A percentile compares a stretch with the other conserved stretches of the same genome.
phyloP scores from a whole-genome alignment of 2,888 invertebrate species.

The Cataglyphis cursor region DNA sequence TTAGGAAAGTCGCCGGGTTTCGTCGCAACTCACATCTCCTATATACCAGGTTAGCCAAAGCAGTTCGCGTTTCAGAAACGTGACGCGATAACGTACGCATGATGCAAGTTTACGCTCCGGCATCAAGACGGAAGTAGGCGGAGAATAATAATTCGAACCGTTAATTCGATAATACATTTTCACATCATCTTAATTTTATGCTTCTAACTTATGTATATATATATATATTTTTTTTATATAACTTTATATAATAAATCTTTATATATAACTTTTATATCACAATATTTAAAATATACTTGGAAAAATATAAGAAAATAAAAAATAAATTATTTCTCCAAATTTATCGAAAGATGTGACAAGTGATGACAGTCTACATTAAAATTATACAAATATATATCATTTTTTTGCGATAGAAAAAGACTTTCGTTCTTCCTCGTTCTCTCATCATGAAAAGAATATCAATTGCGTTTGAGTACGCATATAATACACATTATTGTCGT shows the following conservation, averaged over 20 bases:
- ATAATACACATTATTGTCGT: constrained; percentile 13
- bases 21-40: constrained; percentile 64
- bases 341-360: not conserved
- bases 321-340: not conserved
- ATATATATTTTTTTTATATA: too few relatives aligned
- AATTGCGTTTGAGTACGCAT: not conserved
- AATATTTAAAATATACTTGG: not conserved
- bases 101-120: constrained; percentile 50
- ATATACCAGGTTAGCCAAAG: constrained; percentile 65
- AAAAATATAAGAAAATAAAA: not conserved
- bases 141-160: constrained; percentile 40
- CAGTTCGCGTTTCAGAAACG: constrained; percentile 72
- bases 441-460: not conserved
- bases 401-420: not conserved
- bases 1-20: constrained; percentile 71
- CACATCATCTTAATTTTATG: not conserved
- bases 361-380: not conserved
- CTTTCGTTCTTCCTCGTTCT: not conserved
- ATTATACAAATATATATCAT: not conserved
- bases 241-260: too few relatives aligned
- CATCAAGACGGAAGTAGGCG: constrained; percentile 58
- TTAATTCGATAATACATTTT: not conserved
- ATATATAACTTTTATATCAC: not conserved
- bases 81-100: constrained; percentile 72
- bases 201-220: not conserved